These are phyloP conservation scores for Apistogramma diplotaenia DNA, from an alignment of 2,113 vertebrate genomes.

Conservation along the genomic window DNA sequence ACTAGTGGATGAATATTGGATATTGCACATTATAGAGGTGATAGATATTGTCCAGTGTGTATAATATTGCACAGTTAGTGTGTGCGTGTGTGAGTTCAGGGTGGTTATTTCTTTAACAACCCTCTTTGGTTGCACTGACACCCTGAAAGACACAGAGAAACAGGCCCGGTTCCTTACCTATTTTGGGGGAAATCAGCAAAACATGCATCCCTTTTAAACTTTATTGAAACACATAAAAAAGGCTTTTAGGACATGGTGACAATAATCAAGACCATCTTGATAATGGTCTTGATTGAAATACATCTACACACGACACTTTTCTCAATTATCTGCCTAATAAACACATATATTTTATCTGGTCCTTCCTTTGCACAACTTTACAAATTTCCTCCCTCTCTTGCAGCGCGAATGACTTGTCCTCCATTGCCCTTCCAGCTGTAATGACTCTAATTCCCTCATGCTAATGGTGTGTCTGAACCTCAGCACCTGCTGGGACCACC, in stretches of 20 bases:
- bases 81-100: too few species aligned
- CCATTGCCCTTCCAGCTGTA: conserved; percentile 87
- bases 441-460: conserved; percentile 89
- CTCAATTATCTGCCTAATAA: neutral
- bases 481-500: conserved; percentile 83
- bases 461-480: conserved; percentile 86
- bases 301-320: neutral
- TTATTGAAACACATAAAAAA: neutral
- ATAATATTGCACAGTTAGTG: too few species aligned
- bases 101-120: too few species aligned
- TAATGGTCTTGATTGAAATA: neutral
- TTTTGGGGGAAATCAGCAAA: neutral
- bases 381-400: conserved; percentile 11
- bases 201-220: neutral
- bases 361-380: conserved; percentile 11
- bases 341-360: neutral
- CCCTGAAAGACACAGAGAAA: neutral
- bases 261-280: neutral
- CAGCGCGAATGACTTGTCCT: conserved; percentile 83
- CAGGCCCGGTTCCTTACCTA: neutral
- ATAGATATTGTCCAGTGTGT: too few species aligned
- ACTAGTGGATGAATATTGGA: too few species aligned
- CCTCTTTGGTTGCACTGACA: neutral
- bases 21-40: too few species aligned
- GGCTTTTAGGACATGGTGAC: neutral